Conservation (phyloP, 2,888 invertebrate species). For the Lutraria lutraria region DNA sequence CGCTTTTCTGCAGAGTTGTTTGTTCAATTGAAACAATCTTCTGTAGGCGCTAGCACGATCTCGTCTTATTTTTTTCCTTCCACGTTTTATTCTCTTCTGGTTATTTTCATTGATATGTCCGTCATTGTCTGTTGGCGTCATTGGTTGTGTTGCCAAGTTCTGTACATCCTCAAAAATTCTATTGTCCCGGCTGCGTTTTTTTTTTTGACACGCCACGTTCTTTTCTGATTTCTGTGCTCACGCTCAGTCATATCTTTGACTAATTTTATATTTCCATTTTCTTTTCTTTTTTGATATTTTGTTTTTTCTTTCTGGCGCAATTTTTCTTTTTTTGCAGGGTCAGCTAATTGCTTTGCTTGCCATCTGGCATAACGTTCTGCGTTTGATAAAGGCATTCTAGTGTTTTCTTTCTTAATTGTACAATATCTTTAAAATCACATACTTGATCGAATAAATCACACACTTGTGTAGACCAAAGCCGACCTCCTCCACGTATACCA, state of each 20-base stretch:
- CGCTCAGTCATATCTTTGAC: neutral
- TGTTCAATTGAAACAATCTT: neutral
- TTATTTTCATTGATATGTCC: neutral
- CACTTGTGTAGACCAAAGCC: too few relatives aligned
- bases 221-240: neutral
- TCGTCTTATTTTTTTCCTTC: neutral
- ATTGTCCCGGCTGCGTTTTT: neutral
- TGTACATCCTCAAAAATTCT: neutral
- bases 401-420: too few relatives aligned
- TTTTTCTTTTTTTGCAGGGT: neutral
- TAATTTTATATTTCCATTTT: neutral
- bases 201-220: neutral
- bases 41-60: neutral
- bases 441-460: too few relatives aligned
- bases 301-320: neutral
- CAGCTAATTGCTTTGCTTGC: neutral
- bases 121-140: neutral
- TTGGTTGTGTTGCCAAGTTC: neutral
- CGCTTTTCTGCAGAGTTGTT: neutral
- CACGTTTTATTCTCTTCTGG: neutral
- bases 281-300: too few relatives aligned
- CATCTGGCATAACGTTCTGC: too few relatives aligned
- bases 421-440: too few relatives aligned
- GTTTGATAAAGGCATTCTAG: too few relatives aligned
- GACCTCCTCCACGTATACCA: too few relatives aligned